Conservation (phyloP, 2,797 vertebrate species). For the Pachyuromys duprasi region DNA sequence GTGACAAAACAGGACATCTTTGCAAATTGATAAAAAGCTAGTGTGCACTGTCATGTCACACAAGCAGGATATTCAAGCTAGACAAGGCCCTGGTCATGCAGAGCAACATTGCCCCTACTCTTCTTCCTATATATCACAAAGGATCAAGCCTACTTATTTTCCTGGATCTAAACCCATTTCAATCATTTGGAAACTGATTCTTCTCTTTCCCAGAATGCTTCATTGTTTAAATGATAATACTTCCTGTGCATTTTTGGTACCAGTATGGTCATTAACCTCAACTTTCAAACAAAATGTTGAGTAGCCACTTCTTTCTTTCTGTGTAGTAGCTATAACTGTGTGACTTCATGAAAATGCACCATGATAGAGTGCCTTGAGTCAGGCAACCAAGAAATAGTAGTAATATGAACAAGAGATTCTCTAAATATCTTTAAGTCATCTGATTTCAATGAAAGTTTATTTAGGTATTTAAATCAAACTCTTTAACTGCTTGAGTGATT, state of each 20-base stretch:
- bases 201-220: background rate
- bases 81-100: background rate
- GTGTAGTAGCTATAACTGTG: background rate
- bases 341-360: background rate
- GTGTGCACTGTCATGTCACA: background rate
- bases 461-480: background rate
- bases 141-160: background rate
- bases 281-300: background rate
- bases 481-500: background rate
- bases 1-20: background rate
- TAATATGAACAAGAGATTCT: background rate
- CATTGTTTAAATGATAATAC: background rate
- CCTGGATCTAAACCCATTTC: background rate
- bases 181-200: background rate
- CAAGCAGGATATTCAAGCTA: background rate
- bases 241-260: background rate
- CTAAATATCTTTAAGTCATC: background rate
- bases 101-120: background rate
- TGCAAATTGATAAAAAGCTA: background rate
- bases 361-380: background rate
- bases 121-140: background rate
- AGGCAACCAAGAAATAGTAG: background rate
- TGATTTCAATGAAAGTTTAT: background rate
- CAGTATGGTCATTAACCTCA: background rate
- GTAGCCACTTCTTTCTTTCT: background rate